phyloP scores from a whole-genome alignment of 37 sponge, comb jelly and placozoan genomes.

The Amphimedon queenslandica region DNA sequence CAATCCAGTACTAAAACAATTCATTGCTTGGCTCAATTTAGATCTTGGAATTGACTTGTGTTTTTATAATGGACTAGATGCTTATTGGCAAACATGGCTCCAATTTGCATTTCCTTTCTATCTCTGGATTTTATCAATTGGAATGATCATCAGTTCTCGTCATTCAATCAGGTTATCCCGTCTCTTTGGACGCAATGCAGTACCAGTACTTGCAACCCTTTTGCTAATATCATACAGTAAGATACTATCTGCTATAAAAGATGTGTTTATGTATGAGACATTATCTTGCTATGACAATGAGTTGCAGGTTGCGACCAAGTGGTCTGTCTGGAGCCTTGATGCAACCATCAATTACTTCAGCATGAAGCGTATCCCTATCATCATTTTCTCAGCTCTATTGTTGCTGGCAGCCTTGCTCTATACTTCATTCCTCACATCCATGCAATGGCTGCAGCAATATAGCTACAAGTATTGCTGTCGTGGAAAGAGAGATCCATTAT shows the following conservation, averaged over 20 bases:
- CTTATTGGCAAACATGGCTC: not conserved
- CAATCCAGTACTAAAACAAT: not conserved
- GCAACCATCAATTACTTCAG: not conserved
- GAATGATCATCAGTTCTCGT: slow-evolving; percentile 3
- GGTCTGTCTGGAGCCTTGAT: not conserved
- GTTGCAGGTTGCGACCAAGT: not conserved
- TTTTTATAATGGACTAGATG: slow-evolving; percentile 32
- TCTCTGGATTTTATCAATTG: slow-evolving; percentile 2
- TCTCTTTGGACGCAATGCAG: slow-evolving; percentile 3
- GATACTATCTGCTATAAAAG: not conserved
- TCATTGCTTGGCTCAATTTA: slow-evolving; percentile 24
- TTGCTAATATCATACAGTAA: slow-evolving; percentile 27
- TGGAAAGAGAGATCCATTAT: no score
- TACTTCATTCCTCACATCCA: no score
- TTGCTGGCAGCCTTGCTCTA: not conserved
- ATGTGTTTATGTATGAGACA: no score
- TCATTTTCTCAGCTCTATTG: not conserved
- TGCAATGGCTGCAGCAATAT: no score
- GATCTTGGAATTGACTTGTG: slow-evolving; percentile 41
- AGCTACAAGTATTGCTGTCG: no score
- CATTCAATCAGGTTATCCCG: not conserved
- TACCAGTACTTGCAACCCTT: slow-evolving; percentile 26
- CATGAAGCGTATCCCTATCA: not conserved
- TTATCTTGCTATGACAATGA: not conserved
- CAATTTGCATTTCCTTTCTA: slow-evolving; percentile 33